Percentiles rank a stretch among this genome's conserved stretches.
Evolutionary conservation across 1,140 invertebrate genomes (phyloP).

Genomic region (Cydia amplana): DNA sequence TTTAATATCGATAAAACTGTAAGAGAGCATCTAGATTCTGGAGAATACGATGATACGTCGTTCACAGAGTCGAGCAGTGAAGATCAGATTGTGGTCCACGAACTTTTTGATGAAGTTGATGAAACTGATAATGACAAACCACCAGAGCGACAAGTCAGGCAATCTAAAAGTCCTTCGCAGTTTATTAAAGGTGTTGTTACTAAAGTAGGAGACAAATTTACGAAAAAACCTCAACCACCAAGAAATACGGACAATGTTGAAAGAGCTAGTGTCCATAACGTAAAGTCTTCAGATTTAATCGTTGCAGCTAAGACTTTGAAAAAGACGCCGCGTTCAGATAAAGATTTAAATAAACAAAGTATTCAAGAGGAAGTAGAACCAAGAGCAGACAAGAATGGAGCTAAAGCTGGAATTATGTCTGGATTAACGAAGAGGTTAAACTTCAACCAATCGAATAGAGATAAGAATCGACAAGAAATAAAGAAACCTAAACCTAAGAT

Average conservation of each 20-base stretch:
- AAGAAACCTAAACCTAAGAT: constrained; percentile 67
- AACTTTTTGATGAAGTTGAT: constrained; percentile 45
- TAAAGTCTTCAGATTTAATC: constrained; percentile 54
- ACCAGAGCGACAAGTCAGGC: constrained; percentile 30
- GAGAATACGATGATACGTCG: constrained; percentile 66
- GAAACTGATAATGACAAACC: constrained; percentile 33
- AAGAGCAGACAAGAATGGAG: constrained; percentile 40
- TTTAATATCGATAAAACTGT: constrained; percentile 70
- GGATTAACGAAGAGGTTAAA: constrained; percentile 65
- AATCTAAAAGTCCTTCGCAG: constrained; percentile 48
- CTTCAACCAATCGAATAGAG: constrained; percentile 68
- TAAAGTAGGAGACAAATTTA: constrained; percentile 45
- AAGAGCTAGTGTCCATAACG: constrained; percentile 54
- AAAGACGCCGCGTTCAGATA: constrained; percentile 39
- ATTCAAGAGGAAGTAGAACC: constrained; percentile 37
- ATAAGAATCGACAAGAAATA: constrained; percentile 51
- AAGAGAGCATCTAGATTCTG: constrained; percentile 68
- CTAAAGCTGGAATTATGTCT: constrained; percentile 57
- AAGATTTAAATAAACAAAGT: constrained; percentile 34
- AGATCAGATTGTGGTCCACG: constrained; percentile 57
- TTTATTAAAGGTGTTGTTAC: constrained; percentile 47
- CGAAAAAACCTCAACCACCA: constrained; percentile 38
- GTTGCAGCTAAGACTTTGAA: constrained; percentile 52
- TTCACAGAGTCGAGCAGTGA: constrained; percentile 72
- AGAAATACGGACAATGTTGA: constrained; percentile 35